These are phyloP conservation scores for Pogonophryne albipinna DNA, from an alignment of 2,797 vertebrate species.

Conservation along the genomic window DNA sequence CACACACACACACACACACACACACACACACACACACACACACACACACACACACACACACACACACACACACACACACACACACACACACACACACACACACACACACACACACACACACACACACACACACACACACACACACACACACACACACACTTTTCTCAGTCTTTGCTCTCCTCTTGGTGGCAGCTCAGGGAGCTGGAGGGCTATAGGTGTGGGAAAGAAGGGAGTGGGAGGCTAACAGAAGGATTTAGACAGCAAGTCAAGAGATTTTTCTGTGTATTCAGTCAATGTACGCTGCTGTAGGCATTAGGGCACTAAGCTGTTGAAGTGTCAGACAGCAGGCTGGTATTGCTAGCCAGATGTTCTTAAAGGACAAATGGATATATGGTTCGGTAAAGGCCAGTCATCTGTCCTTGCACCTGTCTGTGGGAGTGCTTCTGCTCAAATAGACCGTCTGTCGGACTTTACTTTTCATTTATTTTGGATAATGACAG, in stretches of 20 bases:
- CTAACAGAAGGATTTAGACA: constrained; percentile 73
- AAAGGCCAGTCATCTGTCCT: constrained; percentile 54
- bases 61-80: constrained; percentile 35
- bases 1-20: constrained; percentile 12
- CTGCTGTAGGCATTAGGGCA: constrained; percentile 57
- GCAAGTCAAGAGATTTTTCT: constrained; percentile 55
- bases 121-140: constrained; percentile 17
- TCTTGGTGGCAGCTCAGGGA: constrained; percentile 74
- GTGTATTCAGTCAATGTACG: constrained; percentile 35
- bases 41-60: constrained; percentile 13
- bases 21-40: background rate
- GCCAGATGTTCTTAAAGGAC: constrained; percentile 74
- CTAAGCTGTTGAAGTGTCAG: constrained; percentile 65
- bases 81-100: constrained; percentile 8
- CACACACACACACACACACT: constrained; percentile 32
- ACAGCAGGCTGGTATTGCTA: constrained; percentile 53
- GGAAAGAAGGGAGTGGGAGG: constrained; percentile 54
- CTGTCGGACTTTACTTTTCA: constrained; percentile 46
- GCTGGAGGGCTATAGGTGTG: constrained; percentile 62
- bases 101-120: background rate
- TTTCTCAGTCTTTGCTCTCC: constrained; percentile 55
- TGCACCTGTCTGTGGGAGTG: constrained; percentile 32
- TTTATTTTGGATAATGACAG: constrained; percentile 55
- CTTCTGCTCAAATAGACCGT: constrained; percentile 12
- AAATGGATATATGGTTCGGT: constrained; percentile 49